Evolutionary conservation across 2,113 vertebrate genomes (phyloP), one percentile per base, ranked within the genome.

Genomic region (Zosterops hypoxanthus): DNA sequence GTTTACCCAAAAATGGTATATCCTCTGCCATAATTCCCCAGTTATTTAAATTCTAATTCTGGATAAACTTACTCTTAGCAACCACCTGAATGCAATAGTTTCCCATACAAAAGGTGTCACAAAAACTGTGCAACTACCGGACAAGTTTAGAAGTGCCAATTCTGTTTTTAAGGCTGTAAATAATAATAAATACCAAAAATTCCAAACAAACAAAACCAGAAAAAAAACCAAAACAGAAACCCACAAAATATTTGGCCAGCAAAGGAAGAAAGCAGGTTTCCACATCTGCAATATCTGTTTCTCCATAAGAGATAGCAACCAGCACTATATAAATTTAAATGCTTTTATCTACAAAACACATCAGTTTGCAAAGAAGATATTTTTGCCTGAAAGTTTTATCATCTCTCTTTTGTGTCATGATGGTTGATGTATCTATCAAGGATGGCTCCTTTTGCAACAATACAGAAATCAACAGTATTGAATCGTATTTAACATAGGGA

Each of bases 131-230:
- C 11, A 64, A 46, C 20, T 68, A 55, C 10, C 49, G 71, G 53
- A 53, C 23, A 85, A 49, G 31, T 76, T 96, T 90, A 95, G 72
- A 94, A 86, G n/a, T 41, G 8, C 12, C 70, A 31, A 69, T 66
- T 86, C 41, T 83, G 56, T 92, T 93, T 95, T 49, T 72, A 92
- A 96, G 41, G 22, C 26, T 53, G 75, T 68, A 96, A 95, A 92
- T 78, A 90, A 92, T 53, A 56, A 52, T 10, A 61, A 76, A 47
- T 28, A 31, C 24, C 5, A 65, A 80, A 50, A 72, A n/a, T 16
- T 44, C 14, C 8, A 28, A 81, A 41, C 7, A 39, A 44, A 36
- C 0, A n/a, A 56, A 65, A 4, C 5, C 10, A 36, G 18, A 39
- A 39, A 39, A 39, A 10, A 39, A 39, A 87, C 65, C 6, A 4